These are phyloP conservation scores for Zootermopsis nevadensis DNA, from an alignment of 2,888 invertebrate species.

Conservation along the genomic window DNA sequence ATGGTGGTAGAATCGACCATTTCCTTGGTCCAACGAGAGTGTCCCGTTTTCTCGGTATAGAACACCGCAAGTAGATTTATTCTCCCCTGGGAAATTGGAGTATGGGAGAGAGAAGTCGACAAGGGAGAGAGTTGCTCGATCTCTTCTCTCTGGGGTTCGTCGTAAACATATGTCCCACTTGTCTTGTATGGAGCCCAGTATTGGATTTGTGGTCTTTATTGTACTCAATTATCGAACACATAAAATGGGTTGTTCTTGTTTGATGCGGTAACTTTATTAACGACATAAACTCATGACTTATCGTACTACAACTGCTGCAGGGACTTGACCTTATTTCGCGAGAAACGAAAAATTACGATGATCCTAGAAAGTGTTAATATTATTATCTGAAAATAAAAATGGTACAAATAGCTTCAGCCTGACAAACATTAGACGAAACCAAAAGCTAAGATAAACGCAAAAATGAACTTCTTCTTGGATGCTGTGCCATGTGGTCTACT, in stretches of 20 bases:
- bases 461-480: too few species aligned
- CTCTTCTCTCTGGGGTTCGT: background rate
- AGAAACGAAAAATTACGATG: too few species aligned
- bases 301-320: too few species aligned
- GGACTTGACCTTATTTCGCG: too few species aligned
- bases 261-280: too few species aligned
- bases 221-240: conserved; percentile 1
- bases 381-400: too few species aligned
- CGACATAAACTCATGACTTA: too few species aligned
- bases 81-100: conserved; percentile 11
- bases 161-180: conserved; percentile 12
- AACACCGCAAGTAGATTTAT: background rate
- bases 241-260: background rate
- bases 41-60: background rate
- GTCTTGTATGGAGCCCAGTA: background rate
- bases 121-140: background rate
- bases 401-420: too few species aligned
- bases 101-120: background rate
- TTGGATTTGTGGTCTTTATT: background rate
- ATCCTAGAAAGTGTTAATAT: too few species aligned
- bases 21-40: background rate
- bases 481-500: too few species aligned
- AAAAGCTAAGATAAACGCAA: too few species aligned
- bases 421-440: too few species aligned
- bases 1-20: conserved; percentile 13